Base-by-base conservation (phyloP, 2,113 vertebrate species). In the Serranochromis macrocephalus region DNA sequence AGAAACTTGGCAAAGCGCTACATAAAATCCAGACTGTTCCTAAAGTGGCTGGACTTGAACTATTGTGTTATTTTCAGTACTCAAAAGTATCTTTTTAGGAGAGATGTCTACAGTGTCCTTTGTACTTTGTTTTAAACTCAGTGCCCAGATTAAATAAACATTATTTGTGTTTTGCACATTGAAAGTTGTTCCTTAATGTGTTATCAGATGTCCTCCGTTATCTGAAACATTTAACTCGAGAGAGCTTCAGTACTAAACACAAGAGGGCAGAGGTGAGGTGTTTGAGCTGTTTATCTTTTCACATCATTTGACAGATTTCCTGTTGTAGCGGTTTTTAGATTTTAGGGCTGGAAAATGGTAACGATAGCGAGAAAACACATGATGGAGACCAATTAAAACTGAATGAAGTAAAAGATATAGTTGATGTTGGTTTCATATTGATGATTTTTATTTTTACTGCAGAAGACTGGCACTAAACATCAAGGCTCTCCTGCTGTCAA, bases 131-230 rank as follows among this genome's bases (percentile, higher is more conserved):
- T 78, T 78, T 78, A 14, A n/a, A 51, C 6, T 31, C 75, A 21
- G 47, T 80, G 31, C 40, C 11, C 31, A 47, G 31, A 53, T 36
- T 36, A 33, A n/a, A 47, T 13, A 51, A 53, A 14, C 4, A 42
- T 19, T 10, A 14, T 53, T 9, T 53, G 11, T 85, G 31, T 68
- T 80, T 80, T 40, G 6, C n/a, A 51, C 54, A 17, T 51, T 80
- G 21, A 53, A 54, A 24, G 19, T 13, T 85, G 12, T 83, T 91
- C 86, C 88, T 95, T 93, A 94, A 94, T 71, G 38, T 66, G 2
- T 17, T 73, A 24, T 61, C 81, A 97, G 96, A 96, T 87, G 94
- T 96, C 47, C 79, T 97, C 81, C 75, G 88, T 9, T 95, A 94
- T 89, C 80, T 96, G 47, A 94, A 96, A 45, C 82, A 85, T 14